Conservation (phyloP, 2,888 invertebrate genomes). For the Gymnoscelis rufifasciata region DNA sequence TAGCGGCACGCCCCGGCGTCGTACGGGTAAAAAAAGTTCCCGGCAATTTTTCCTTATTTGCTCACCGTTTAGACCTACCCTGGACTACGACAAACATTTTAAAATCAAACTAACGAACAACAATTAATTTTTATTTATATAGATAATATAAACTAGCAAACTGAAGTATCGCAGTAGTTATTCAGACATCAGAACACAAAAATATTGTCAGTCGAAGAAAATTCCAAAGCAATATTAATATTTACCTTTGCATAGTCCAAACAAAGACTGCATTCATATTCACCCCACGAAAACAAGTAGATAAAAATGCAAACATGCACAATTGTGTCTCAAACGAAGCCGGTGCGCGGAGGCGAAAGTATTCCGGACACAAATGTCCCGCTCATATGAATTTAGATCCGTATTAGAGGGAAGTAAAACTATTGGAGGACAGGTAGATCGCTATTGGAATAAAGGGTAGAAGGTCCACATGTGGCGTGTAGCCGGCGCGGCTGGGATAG, state of each 20-base stretch:
- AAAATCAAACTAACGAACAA: no score
- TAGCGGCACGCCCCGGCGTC: no score
- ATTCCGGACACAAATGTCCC: constrained; percentile 68
- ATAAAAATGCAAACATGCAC: constrained; percentile 76
- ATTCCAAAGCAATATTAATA: constrained; percentile 59
- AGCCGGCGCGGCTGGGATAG: constrained; percentile 38
- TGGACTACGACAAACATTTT: no score
- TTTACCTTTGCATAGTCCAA: constrained; percentile 64
- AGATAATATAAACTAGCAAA: constrained; percentile 18
- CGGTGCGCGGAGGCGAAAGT: constrained; percentile 45
- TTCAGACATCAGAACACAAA: constrained; percentile 34
- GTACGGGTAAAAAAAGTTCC: no score
- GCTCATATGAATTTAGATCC: constrained; percentile 75
- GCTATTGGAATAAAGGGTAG: constrained; percentile 55
- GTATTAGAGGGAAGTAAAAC: constrained; percentile 65
- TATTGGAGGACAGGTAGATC: constrained; percentile 61
- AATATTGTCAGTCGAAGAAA: constrained; percentile 47
- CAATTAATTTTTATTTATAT: no score
- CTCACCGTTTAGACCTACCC: no score
- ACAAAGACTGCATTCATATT: constrained; percentile 72
- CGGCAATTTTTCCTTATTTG: no score
- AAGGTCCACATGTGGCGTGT: constrained; percentile 40
- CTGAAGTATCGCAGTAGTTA: constrained; percentile 9
- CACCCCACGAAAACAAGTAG: constrained; percentile 73
- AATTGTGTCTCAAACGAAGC: constrained; percentile 71